Percentiles rank a stretch among this genome's conserved stretches.
These are phyloP conservation scores for Calliopsis andreniformis DNA, from an alignment of 1,140 invertebrate genomes.

Conservation along the genomic window DNA sequence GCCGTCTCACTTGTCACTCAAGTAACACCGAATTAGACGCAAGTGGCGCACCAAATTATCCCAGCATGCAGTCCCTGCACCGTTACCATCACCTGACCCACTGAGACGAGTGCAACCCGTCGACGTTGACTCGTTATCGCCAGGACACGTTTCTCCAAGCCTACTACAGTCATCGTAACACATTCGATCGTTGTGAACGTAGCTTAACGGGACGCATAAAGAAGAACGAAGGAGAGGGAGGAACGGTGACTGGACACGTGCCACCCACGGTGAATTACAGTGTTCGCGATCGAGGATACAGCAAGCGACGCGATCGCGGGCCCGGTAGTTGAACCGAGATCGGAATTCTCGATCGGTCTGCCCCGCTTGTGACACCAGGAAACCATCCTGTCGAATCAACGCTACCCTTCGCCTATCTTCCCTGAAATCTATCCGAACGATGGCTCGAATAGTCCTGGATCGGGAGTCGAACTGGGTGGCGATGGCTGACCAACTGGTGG, in stretches of 20 bases:
- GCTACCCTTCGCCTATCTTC: constrained; percentile 16
- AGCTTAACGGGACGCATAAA: constrained; percentile 55
- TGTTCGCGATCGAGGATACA: constrained; percentile 61
- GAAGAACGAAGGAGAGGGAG: constrained; percentile 55
- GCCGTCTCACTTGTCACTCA: no score
- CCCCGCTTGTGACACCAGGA: constrained; percentile 7
- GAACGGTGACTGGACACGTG: constrained; percentile 46
- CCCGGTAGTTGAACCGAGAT: constrained; percentile 33
- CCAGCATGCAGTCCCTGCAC: not conserved
- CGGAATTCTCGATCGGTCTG: constrained; percentile 22
- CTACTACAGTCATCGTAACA: not conserved
- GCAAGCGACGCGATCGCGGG: constrained; percentile 9
- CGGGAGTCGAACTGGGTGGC: not conserved
- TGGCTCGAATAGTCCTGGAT: constrained; percentile 27
- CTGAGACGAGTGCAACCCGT: not conserved
- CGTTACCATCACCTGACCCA: not conserved
- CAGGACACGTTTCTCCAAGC: constrained; percentile 7
- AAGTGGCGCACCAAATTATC: no score
- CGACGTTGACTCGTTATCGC: constrained; percentile 12
- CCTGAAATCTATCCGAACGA: constrained; percentile 11
- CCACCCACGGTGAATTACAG: constrained; percentile 72
- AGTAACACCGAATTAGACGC: no score
- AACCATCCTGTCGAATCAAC: constrained; percentile 33
- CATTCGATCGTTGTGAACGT: constrained; percentile 50
- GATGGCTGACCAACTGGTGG: not conserved